Evolutionary conservation across 1,140 invertebrate genomes (phyloP).

Genomic region (Hylyphantes graminicola): DNA sequence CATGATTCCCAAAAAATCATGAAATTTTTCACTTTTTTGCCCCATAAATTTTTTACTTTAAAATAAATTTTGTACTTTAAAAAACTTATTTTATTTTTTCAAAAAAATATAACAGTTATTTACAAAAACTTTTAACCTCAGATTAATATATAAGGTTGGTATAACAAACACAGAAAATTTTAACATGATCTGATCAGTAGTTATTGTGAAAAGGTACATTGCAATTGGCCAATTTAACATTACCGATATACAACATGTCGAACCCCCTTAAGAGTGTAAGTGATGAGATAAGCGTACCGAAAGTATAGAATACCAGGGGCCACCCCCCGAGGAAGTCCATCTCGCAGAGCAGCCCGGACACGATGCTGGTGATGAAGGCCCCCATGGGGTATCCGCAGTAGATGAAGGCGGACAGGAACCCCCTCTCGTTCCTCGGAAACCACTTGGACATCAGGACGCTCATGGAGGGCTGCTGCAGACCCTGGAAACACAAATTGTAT

Average conservation of each 20-base stretch:
- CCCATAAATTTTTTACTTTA: too few species aligned
- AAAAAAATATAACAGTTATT: too few species aligned
- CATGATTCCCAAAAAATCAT: too few species aligned
- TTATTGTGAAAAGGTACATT: too few species aligned
- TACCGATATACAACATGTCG: background rate
- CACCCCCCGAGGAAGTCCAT: constrained; percentile 29
- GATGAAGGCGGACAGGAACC: constrained; percentile 45
- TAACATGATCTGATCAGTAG: too few species aligned
- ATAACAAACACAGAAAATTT: too few species aligned
- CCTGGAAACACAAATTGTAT: background rate
- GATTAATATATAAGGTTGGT: too few species aligned
- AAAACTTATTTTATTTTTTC: too few species aligned
- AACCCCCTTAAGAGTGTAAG: background rate
- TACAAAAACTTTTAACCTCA: too few species aligned
- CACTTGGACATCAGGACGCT: constrained; percentile 42
- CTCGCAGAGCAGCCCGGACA: constrained; percentile 24
- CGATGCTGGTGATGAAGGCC: constrained; percentile 34
- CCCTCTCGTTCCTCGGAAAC: constrained; percentile 45
- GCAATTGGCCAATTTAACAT: too few species aligned
- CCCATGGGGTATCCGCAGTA: constrained; percentile 47
- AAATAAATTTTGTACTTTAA: too few species aligned
- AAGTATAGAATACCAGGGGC: constrained; percentile 49
- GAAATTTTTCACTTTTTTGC: too few species aligned
- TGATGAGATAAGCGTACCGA: constrained; percentile 11
- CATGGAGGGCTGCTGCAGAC: constrained; percentile 21